Evolutionary conservation across 1,140 invertebrate genomes (phyloP), one percentile per base, ranked within the genome.

Genomic region (Bombus consobrinus): DNA sequence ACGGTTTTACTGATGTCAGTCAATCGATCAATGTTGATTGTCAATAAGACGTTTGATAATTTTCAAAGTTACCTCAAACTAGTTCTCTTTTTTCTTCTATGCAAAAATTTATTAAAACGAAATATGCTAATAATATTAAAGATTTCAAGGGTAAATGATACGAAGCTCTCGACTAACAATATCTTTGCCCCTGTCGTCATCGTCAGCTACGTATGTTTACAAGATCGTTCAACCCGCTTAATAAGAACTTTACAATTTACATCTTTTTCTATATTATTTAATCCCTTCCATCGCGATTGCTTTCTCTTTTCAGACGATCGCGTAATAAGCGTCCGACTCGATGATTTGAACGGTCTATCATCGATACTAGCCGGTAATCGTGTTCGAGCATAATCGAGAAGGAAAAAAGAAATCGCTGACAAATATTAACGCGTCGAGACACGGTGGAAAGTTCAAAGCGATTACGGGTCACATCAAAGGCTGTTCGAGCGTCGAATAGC

Each of bases 401-500:
- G 22, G 69, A 39, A 39, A 39, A 37, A 43, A 66, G 74, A 32
- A 76, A 83, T 32, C 34, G 43, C 28, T 66, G 73, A 75, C 43
- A 59, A 83, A 72, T 53, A 57, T 76, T 83, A 75, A 76, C 73
- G 62, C 62, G 41, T 3, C 28, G 43, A 13, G 59, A 66, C 34
- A 25, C 37, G 73, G 18, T 69, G 37, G 37, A n/a, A 62, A 57
- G n/a, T 69, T 78, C 37, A 78, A 78, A 83, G 64, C 34, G 13
- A 43, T 39, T 66, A 74, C 10, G 47, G 18, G 37, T 76, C 69
- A 39, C 37, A 43, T 71, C 66, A 71, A 78, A 78, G 73, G 22
- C n/a, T 28, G 62, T 18, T 75, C 41, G n/a, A 75, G 25, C 81
- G 32, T 75, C 73, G 81, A 76, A 76, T n/a, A 66, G 28, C 43